These are phyloP conservation scores for Mactromeris polynyma DNA, from an alignment of 2,888 invertebrate species.

Conservation along the genomic window DNA sequence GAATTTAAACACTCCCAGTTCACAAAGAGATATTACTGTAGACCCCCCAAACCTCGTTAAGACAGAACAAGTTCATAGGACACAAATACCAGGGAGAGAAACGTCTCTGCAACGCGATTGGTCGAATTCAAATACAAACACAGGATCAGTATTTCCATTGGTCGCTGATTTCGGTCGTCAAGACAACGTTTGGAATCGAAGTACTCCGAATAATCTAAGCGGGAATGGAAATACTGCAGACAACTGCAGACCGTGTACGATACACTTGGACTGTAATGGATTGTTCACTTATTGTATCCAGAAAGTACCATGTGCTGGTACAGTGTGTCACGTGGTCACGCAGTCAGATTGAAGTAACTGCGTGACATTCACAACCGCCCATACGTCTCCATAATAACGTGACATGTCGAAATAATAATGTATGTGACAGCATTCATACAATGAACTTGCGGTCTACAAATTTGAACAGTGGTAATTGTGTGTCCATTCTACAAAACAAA, in stretches of 20 bases:
- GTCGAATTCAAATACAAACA: neutral
- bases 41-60: neutral
- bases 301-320: slow-evolving; percentile 10
- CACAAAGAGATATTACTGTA: neutral
- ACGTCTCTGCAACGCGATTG: neutral
- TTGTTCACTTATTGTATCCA: slow-evolving; percentile 31
- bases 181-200: neutral
- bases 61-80: neutral
- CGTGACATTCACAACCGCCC: too few relatives aligned
- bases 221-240: neutral
- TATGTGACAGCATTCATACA: too few relatives aligned
- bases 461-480: too few relatives aligned
- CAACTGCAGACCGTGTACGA: neutral
- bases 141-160: neutral
- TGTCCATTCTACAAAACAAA: too few relatives aligned
- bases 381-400: too few relatives aligned
- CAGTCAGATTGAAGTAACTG: too few relatives aligned
- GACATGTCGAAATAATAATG: too few relatives aligned
- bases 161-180: neutral
- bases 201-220: neutral
- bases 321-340: slow-evolving; percentile 15
- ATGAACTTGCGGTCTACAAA: too few relatives aligned
- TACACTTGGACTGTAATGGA: slow-evolving; percentile 9
- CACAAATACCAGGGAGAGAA: neutral
- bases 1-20: neutral